Evolutionary conservation across 1,140 invertebrate species (phyloP).

Genomic region (Trichomalopsis sarcophagae): DNA sequence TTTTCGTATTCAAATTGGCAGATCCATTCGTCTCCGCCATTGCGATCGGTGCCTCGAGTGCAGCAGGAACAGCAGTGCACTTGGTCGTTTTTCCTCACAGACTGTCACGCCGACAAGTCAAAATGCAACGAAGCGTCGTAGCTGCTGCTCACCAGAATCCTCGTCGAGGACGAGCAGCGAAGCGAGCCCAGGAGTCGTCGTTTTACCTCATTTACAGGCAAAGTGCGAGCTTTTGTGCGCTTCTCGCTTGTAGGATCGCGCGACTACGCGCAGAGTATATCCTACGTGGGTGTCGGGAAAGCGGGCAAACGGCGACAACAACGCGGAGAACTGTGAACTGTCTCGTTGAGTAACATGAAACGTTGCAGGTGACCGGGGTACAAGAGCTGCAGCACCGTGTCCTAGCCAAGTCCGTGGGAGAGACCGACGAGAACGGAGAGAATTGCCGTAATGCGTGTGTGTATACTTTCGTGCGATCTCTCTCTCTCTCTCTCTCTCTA

Average conservation of each 20-base stretch:
- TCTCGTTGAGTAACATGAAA: background rate
- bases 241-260: background rate
- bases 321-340: background rate
- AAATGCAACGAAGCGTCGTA: too few species aligned
- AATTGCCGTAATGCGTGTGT: too few species aligned
- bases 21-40: constrained; percentile 73
- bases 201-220: background rate
- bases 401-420: background rate
- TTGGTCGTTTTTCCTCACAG: background rate
- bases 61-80: background rate
- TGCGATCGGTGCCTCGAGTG: constrained; percentile 40
- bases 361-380: background rate
- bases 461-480: too few species aligned
- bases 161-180: too few species aligned
- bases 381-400: background rate
- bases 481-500: too few species aligned
- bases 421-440: too few species aligned
- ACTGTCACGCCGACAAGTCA: too few species aligned
- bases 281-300: background rate
- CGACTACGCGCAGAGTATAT: background rate
- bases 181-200: background rate
- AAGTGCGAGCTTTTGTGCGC: background rate
- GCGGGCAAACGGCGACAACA: background rate
- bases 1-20: constrained; percentile 79
- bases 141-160: too few species aligned